Evolutionary conservation across 2,113 vertebrate genomes (phyloP).

Genomic region (Scolopax mira): DNA sequence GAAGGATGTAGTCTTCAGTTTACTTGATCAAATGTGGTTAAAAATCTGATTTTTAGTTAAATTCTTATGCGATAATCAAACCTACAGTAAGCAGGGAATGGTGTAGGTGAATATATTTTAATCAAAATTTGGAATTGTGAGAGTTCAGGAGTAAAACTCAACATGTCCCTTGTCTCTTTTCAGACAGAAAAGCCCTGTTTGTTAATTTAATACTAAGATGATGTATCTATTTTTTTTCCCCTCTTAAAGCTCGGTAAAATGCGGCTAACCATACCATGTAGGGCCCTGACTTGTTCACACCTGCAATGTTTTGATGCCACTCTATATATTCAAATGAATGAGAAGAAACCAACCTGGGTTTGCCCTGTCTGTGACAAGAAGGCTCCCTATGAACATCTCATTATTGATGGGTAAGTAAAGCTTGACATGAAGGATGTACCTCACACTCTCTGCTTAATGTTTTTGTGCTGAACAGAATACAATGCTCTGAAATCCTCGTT

Average conservation of each 20-base stretch:
- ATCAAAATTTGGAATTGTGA: neutral
- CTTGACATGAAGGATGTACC: neutral
- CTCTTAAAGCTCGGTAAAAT: constrained; percentile 93
- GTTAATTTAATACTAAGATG: neutral
- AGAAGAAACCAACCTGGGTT: constrained; percentile 99
- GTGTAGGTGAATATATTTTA: neutral
- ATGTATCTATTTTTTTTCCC: neutral
- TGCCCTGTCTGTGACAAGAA: constrained; percentile 99
- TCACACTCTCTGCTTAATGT: neutral
- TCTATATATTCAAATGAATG: constrained; percentile 98
- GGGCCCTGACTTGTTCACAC: constrained; percentile 96
- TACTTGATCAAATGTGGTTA: neutral
- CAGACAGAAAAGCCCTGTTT: neutral
- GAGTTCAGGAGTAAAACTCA: neutral
- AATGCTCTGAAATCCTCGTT: neutral
- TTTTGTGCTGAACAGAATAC: neutral
- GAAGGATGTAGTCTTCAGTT: neutral
- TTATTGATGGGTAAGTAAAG: constrained; percentile 91
- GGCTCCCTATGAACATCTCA: constrained; percentile 95
- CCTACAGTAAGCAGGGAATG: neutral
- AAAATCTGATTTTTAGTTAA: neutral
- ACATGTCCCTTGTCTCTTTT: neutral
- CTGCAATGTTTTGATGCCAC: constrained; percentile 98
- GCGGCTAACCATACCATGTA: constrained; percentile 94
- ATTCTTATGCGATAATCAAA: neutral